Evolutionary conservation across 2,797 vertebrate species (phyloP).

Genomic region (Telmatherina bonti): DNA sequence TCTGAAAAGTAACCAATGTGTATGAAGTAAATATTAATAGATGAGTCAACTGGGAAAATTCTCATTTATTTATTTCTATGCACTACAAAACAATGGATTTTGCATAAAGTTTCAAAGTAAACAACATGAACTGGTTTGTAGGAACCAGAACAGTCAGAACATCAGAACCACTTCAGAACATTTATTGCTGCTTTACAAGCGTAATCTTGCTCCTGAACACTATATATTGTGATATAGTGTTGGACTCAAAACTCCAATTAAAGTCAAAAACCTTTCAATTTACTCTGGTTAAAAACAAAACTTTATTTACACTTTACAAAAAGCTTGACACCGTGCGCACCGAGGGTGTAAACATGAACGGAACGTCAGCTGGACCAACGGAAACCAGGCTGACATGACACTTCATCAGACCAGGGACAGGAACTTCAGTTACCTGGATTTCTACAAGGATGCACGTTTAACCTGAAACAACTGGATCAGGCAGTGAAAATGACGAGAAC

Average conservation of each 20-base stretch:
- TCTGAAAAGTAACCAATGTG: background rate
- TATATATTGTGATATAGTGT: too few relatives aligned
- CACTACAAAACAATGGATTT: conserved; percentile 50
- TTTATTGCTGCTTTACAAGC: conserved; percentile 77
- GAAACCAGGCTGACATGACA: too few relatives aligned
- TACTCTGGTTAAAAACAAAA: conserved; percentile 34
- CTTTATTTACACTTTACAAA: conserved; percentile 37
- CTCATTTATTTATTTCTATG: conserved; percentile 68
- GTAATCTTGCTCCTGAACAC: conserved; percentile 74
- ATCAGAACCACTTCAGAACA: conserved; percentile 18
- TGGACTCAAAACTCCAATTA: conserved; percentile 33
- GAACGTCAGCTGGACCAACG: background rate
- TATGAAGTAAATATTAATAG: conserved; percentile 51
- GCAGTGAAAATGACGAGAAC: too few relatives aligned
- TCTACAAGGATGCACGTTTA: too few relatives aligned
- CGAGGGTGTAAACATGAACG: background rate
- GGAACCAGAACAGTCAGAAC: conserved; percentile 27
- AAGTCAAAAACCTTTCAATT: conserved; percentile 40
- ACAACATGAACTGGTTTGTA: conserved; percentile 49
- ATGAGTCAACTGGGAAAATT: conserved; percentile 37
- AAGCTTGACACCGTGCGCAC: background rate
- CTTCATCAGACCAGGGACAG: too few relatives aligned
- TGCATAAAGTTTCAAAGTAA: conserved; percentile 65
- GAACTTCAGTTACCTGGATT: too few relatives aligned
- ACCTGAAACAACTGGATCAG: too few relatives aligned